Evolutionary conservation across 92 coral and sea anemone species (phyloP), one percentile per base, ranked within the genome.

Genomic region (Phenganax stokvisi): DNA sequence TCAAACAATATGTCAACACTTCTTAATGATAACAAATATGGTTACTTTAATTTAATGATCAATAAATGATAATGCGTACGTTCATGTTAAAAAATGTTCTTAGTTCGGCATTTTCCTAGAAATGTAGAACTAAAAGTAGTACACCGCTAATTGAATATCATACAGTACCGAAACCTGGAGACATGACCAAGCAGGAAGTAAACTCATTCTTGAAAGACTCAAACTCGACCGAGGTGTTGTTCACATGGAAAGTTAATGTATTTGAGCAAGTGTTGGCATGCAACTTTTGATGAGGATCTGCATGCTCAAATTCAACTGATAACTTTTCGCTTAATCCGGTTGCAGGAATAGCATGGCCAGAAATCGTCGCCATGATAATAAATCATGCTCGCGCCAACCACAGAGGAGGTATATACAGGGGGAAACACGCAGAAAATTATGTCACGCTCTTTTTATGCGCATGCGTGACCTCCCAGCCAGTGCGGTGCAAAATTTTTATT

Each of bases 311-410:
- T 72, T 79, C 57, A 52, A 84, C 25, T 17, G 81, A 55, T 64
- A 85, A 86, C 59, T 71, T 58, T 62, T 76, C 85, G 75, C 80
- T 67, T 55, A 80, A 85, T 80, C 66, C 86, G 55, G 79, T 75
- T 55, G 90, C 88, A 77, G 87, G 81, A 53, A 86, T 66, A 12
- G 77, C 25, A 20, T 20, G 25, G 25, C 25, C 25, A 20, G 25
- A 20, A 0, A 20, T 20, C 25, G 25, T 20, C 25, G 25, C 25
- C 25, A 20, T 20, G 25, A 20, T 20, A 20, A 20, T 20, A 20
- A 20, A 20, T 20, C 25, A 20, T 20, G 25, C 25, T 20, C 25
- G 25, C 25, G 25, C 25, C 25, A 20, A 20, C 25, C 25, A 20
- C 25, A 20, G 25, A 20, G 25, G 25, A 20, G 25, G 25, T 20